A percentile compares a stretch with the other conserved stretches of the same genome.
Conservation (phyloP, 2,797 vertebrate species). For the Kryptopterus vitreolus region DNA sequence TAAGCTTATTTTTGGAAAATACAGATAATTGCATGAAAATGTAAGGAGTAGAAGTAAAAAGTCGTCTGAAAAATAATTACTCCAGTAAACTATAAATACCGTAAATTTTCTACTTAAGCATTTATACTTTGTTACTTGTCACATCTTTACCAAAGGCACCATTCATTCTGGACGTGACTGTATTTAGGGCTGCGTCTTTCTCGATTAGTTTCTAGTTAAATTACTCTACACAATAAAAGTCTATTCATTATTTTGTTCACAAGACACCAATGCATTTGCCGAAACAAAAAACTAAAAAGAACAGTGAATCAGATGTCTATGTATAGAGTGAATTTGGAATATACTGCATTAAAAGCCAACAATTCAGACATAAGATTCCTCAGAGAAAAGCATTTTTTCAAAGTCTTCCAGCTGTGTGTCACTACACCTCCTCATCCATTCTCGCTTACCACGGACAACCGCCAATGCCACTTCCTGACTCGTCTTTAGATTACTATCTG, state of each 20-base stretch:
- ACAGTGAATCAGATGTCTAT: constrained; percentile 4
- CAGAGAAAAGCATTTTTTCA: constrained; percentile 82
- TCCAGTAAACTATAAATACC: no score
- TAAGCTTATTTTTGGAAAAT: no score
- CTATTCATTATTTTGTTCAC: background rate
- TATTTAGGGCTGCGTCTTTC: constrained; percentile 30
- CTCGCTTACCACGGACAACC: constrained; percentile 71
- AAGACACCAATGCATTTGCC: background rate
- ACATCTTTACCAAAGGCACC: constrained; percentile 8
- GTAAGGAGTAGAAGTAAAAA: no score
- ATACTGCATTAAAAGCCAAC: constrained; percentile 47
- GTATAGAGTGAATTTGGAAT: constrained; percentile 30
- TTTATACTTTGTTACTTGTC: no score
- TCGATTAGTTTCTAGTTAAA: constrained; percentile 5
- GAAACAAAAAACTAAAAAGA: background rate
- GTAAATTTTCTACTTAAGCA: no score
- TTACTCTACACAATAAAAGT: background rate
- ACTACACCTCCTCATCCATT: constrained; percentile 76
- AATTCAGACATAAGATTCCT: constrained; percentile 79
- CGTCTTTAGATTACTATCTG: constrained; percentile 65
- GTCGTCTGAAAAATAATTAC: no score
- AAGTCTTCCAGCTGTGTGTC: constrained; percentile 80
- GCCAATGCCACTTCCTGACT: constrained; percentile 72
- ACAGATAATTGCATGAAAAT: no score
- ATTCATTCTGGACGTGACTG: constrained; percentile 1